Conservation (phyloP, 2,888 invertebrate genomes). For the Diarsia rubi region DNA sequence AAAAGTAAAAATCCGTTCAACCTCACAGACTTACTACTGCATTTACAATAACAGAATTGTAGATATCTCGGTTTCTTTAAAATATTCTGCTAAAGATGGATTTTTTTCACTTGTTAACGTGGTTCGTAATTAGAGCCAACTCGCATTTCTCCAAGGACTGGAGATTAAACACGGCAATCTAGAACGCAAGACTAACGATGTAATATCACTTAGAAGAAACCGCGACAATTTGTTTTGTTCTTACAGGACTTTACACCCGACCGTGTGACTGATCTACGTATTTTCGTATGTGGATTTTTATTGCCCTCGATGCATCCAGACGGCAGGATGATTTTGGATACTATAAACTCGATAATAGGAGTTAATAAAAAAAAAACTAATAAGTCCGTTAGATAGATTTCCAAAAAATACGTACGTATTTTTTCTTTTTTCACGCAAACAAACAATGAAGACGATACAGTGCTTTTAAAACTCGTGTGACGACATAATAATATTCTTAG, state of each 20-base stretch:
- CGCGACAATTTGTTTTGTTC: constrained; percentile 26
- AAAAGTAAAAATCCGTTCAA: not conserved
- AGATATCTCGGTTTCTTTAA: not conserved
- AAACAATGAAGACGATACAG: no score
- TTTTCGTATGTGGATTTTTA: not conserved
- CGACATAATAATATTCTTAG: no score
- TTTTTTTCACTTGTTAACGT: not conserved
- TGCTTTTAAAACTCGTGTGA: no score
- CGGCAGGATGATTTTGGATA: not conserved
- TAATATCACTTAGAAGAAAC: constrained; percentile 29
- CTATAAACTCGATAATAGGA: not conserved
- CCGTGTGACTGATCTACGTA: not conserved
- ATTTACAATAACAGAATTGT: not conserved
- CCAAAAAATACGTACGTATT: no score
- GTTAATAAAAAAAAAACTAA: no score
- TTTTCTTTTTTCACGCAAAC: no score
- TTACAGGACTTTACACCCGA: not conserved
- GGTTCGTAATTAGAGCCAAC: constrained; percentile 25
- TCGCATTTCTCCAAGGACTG: constrained; percentile 29
- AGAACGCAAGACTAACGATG: constrained; percentile 27
- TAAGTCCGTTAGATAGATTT: no score
- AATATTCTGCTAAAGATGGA: not conserved
- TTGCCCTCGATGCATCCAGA: no score
- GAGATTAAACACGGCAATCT: constrained; percentile 37
- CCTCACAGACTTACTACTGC: not conserved